Evolutionary conservation across 2,113 vertebrate species (phyloP).

Genomic region (Nicator chloris): DNA sequence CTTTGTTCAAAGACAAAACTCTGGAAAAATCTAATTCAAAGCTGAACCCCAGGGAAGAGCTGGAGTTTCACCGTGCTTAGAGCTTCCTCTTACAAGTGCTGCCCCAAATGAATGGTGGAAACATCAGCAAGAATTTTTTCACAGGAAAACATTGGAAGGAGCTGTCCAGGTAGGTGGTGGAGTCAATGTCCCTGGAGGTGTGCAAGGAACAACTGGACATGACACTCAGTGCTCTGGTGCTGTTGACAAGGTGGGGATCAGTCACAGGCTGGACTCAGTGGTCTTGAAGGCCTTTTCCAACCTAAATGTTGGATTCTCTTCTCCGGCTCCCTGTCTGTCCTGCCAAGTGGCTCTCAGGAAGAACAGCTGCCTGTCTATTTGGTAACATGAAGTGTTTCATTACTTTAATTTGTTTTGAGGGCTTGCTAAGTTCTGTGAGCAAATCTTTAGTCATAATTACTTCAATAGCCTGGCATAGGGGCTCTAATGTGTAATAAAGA

Average conservation of each 20-base stretch:
- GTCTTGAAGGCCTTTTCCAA: background rate
- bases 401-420: constrained; percentile 55
- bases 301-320: background rate
- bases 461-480: constrained; percentile 33
- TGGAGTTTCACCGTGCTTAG: accelerated
- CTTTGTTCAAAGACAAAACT: background rate
- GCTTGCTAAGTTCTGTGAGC: constrained; percentile 29
- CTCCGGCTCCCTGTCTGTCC: background rate
- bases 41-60: background rate
- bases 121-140: background rate
- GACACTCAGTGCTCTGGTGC: background rate
- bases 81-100: background rate
- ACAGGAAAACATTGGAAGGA: background rate
- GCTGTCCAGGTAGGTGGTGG: background rate
- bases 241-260: background rate
- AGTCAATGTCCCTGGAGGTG: no score
- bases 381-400: background rate
- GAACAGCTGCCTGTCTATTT: constrained; percentile 23
- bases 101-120: background rate
- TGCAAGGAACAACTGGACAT: background rate
- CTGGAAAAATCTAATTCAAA: background rate
- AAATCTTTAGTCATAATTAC: constrained; percentile 57
- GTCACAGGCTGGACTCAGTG: background rate
- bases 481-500: constrained; percentile 23
- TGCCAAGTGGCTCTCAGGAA: background rate